Evolutionary conservation across 1,140 invertebrate species (phyloP), one percentile per base, ranked within the genome.

Genomic region (Drosophila triauraria): DNA sequence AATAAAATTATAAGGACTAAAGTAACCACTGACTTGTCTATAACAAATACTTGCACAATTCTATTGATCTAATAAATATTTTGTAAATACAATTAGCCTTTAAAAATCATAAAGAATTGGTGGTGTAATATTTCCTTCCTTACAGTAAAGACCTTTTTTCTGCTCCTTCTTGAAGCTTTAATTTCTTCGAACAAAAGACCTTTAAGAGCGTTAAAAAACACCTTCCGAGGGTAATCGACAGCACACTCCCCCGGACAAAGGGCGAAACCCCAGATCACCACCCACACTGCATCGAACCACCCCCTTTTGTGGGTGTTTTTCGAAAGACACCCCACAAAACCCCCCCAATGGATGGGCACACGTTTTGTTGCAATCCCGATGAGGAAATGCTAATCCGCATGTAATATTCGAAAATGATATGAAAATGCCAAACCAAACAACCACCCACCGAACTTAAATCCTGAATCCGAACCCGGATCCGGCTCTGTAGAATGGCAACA

Each of bases 321-420:
- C 17, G 23, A 7, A 50, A 59, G 30, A 30, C 43, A 40, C 59
- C 54, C 61, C 67, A 65, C 67, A 54, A 54, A 59, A n/a, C 17
- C 12, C 47, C 63, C 63, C 67, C 62, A 62, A 63, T 74, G 30
- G 80, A 84, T 84, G 77, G 84, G 75, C 75, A 69, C 85, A 88
- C 84, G 84, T 90, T 90, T 78, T 78, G 78, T 80, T 88, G 85
- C 84, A 84, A 88, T 90, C 78, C 84, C 84, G 67, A 91, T 91
- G 81, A 82, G 78, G 72, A 91, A 91, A 90, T 91, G 85, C 90
- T 91, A 91, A 91, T 91, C 90, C 90, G 85, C 90, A 90, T 90
- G 90, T 91, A 91, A 91, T 91, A 91, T 91, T 85, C 90, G 85
- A 90, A 91, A 91, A 91, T 91, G 75, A 86, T 91, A 91, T 82